Evolutionary conservation across 2,888 invertebrate genomes (phyloP).

Genomic region (Aphodius granarius): DNA sequence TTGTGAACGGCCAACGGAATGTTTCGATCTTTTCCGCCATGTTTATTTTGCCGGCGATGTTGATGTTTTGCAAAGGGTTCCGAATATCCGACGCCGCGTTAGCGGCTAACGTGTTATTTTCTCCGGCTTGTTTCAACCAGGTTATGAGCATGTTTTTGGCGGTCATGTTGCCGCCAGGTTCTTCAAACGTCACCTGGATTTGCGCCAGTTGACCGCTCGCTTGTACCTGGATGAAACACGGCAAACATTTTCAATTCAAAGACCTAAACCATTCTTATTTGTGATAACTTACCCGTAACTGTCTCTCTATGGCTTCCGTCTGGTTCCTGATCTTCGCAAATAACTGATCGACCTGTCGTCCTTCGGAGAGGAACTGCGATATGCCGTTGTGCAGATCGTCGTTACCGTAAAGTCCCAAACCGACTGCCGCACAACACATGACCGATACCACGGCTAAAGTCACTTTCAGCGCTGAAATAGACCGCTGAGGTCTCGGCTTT

Average conservation of each 20-base stretch:
- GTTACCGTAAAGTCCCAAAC: conserved; percentile 90
- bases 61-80: conserved; percentile 59
- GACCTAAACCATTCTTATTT: too few species aligned
- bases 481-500: conserved; percentile 84
- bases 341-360: conserved; percentile 78
- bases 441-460: conserved; percentile 80
- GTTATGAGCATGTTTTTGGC: conserved; percentile 71
- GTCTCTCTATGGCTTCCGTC: conserved; percentile 75
- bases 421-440: conserved; percentile 87
- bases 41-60: conserved; percentile 63
- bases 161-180: conserved; percentile 76
- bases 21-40: conserved; percentile 73
- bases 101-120: conserved; percentile 75
- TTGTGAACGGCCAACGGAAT: conserved; percentile 83
- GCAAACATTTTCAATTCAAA: too few species aligned
- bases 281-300: conserved; percentile 56
- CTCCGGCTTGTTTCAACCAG: conserved; percentile 69
- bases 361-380: conserved; percentile 77
- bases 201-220: conserved; percentile 67
- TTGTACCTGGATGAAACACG: conserved; percentile 47
- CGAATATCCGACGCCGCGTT: conserved; percentile 77
- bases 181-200: conserved; percentile 76
- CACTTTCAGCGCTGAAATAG: conserved; percentile 84
- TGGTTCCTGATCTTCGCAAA: conserved; percentile 81
- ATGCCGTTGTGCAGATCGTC: conserved; percentile 92